These are phyloP conservation scores for Proteles cristata DNA, from an alignment of 2,113 vertebrate genomes.

Conservation along the genomic window DNA sequence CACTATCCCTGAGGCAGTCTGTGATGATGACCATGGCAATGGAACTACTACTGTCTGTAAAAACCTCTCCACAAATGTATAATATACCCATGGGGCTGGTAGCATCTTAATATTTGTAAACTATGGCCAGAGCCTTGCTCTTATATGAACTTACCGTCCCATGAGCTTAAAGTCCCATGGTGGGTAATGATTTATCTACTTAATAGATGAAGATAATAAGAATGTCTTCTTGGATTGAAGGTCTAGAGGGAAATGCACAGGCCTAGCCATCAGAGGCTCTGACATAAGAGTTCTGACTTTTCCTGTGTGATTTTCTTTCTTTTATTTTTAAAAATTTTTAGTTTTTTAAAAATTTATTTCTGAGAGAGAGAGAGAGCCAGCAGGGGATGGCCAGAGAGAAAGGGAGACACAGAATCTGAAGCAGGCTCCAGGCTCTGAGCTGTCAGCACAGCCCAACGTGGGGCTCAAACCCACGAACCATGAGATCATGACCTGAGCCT, in stretches of 20 bases:
- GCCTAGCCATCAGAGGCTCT: neutral
- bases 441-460: too few relatives aligned
- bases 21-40: too few relatives aligned
- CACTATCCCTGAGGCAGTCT: neutral
- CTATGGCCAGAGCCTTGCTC: neutral
- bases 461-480: too few relatives aligned
- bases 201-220: neutral
- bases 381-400: too few relatives aligned
- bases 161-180: neutral
- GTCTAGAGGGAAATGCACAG: too few relatives aligned
- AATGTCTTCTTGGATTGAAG: accelerated
- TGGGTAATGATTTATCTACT: neutral
- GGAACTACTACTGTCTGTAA: neutral
- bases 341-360: too few relatives aligned
- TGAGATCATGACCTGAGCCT: too few relatives aligned
- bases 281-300: too few relatives aligned
- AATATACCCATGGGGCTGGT: too few relatives aligned
- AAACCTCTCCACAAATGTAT: neutral
- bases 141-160: neutral
- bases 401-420: too few relatives aligned
- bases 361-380: too few relatives aligned
- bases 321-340: neutral
- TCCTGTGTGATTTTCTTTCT: neutral
- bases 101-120: neutral
- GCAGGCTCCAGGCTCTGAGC: too few relatives aligned